phyloP scores from a whole-genome alignment of 2,797 vertebrate species.

The Brotula barbata region DNA sequence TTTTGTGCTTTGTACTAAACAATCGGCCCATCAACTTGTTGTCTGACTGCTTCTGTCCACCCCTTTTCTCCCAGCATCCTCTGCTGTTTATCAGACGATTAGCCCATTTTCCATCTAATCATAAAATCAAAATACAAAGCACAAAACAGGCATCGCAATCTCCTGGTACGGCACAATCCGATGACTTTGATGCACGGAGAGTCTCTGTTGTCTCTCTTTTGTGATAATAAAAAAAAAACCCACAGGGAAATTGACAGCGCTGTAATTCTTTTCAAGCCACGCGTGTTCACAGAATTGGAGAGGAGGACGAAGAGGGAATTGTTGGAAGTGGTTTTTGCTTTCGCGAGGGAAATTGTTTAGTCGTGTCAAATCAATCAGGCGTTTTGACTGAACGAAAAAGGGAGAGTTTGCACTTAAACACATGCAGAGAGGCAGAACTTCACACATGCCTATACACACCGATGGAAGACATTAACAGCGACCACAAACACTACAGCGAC shows the following conservation, averaged over 20 bases:
- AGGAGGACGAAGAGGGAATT: slow-evolving; percentile 20
- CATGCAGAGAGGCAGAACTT: slow-evolving; percentile 9
- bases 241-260: slow-evolving; percentile 43
- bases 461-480: slow-evolving; percentile 1
- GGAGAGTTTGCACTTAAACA: slow-evolving; percentile 28
- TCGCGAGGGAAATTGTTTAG: slow-evolving; percentile 15
- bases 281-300: slow-evolving; percentile 12
- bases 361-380: slow-evolving; percentile 31
- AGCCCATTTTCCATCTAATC: not conserved
- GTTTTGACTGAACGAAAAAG: slow-evolving; percentile 13
- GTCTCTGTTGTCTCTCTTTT: slow-evolving; percentile 36
- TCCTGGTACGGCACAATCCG: slow-evolving; percentile 24
- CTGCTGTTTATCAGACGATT: not conserved
- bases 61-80: not conserved
- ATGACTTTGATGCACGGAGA: slow-evolving; percentile 28
- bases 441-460: not conserved
- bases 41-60: not conserved
- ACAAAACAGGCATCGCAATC: slow-evolving; percentile 27
- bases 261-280: slow-evolving; percentile 31
- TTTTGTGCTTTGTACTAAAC: not conserved
- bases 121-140: slow-evolving; percentile 15
- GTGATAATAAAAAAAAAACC: slow-evolving; percentile 39
- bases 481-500: not conserved
- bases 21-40: not conserved
- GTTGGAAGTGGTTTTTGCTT: slow-evolving; percentile 37